These are phyloP conservation scores for Orius laevigatus DNA, from an alignment of 1,140 invertebrate genomes.

Conservation along the genomic window DNA sequence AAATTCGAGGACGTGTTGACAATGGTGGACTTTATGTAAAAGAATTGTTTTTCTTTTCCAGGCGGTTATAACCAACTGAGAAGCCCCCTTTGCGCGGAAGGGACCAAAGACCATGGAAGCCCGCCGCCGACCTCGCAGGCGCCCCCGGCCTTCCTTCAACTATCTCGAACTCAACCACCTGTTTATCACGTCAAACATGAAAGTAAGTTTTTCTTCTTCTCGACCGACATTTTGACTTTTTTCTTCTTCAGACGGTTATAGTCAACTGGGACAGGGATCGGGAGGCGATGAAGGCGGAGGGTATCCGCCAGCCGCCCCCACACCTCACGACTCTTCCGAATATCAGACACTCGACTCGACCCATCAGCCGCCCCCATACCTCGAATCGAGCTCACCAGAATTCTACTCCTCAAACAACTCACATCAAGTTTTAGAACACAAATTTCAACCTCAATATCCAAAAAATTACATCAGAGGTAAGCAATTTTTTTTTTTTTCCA, in stretches of 20 bases:
- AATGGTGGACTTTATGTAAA: not conserved
- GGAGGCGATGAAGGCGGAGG: conserved; percentile 14
- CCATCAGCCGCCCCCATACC: conserved; percentile 35
- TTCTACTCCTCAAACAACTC: conserved; percentile 43
- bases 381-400: conserved; percentile 49
- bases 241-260: conserved; percentile 17
- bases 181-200: conserved; percentile 21
- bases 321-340: conserved; percentile 31
- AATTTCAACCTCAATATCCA: conserved; percentile 46
- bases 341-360: conserved; percentile 49
- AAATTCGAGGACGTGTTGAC: not conserved
- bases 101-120: conserved; percentile 17
- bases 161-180: conserved; percentile 14
- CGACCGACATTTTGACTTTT: not conserved
- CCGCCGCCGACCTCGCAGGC: conserved; percentile 15
- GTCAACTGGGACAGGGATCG: conserved; percentile 11
- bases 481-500: too few relatives aligned
- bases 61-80: conserved; percentile 22
- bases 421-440: conserved; percentile 39
- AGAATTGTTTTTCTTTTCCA: conserved; percentile 13
- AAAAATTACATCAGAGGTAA: conserved; percentile 43
- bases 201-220: not conserved
- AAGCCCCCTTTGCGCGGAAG: conserved; percentile 16
- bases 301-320: conserved; percentile 9
- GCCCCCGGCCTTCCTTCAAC: conserved; percentile 15